Base-by-base conservation (phyloP, 1,140 invertebrate genomes). In the Condylostylus longicornis region DNA sequence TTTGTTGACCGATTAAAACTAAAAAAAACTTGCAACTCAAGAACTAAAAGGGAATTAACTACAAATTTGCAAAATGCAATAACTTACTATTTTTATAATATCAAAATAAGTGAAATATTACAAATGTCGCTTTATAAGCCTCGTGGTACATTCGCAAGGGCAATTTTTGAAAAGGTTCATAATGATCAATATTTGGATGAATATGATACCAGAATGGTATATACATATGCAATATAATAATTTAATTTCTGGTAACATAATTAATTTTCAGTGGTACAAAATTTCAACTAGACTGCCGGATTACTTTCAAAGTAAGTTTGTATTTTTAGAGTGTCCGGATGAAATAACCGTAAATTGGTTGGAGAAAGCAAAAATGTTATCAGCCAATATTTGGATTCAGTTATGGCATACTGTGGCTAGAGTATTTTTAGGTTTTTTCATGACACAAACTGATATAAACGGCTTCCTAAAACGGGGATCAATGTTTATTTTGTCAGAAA, bases 401-500 rank as follows among this genome's bases (percentile, higher is more conserved):
- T 49, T 85, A 19, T 81, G 72, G 66, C 73, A 83, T 54, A 66
- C 72, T 4, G 20, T 85, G 15, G 70, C 71, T 8, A 69, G 73
- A 42, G 61, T 70, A 7, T 46, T 85, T 27, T 61, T 87, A 2
- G 66, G 70, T 35, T 67, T 69, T 48, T 84, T 87, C 56, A 74
- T 85, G 71, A 75, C 77, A 0, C 73, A 75, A 48, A 87, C 82
- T 4, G 79, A 77, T 23, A 75, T 83, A 27, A 87, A 86, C 62
- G 82, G 82, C 1, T 47, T 59, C 10, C 62, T 91, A 5, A 71
- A 76, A 25, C 66, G 87, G 35, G 88, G 88, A 6, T 87, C 84
- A 1, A 93, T 93, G 88, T 90, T 89, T 56, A 82, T 93, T 4
- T 74, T 87, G 47, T 90, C 86, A 0, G 58, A 61, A 37, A 45